Evolutionary conservation across 2,797 vertebrate genomes (phyloP).

Genomic region (Catharus ustulatus): DNA sequence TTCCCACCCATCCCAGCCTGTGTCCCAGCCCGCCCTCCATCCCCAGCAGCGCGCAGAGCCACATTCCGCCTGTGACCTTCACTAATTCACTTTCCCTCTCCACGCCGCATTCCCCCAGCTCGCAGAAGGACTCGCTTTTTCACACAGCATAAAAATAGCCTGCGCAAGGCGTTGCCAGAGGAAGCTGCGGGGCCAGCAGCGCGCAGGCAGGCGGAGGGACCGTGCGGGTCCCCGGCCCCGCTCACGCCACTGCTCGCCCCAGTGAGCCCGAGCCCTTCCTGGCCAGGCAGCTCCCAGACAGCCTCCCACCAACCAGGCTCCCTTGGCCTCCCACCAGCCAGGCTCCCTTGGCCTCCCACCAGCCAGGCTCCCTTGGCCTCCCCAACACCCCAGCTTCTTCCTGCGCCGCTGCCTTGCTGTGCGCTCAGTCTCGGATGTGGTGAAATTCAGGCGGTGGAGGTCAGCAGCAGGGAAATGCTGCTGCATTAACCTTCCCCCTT

Average conservation of each 20-base stretch:
- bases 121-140: conserved; percentile 35
- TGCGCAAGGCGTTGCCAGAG: conserved; percentile 37
- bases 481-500: neutral
- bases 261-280: no score
- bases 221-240: neutral
- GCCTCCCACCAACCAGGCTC: neutral
- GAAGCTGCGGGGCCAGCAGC: conserved; percentile 23
- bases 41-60: neutral
- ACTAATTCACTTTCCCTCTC: conserved; percentile 51
- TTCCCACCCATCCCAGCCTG: neutral
- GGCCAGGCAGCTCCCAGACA: neutral
- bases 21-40: accelerated
- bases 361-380: neutral
- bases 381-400: neutral
- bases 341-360: neutral
- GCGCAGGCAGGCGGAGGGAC: neutral
- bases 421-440: neutral
- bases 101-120: conserved; percentile 9
- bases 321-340: neutral
- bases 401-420: neutral
- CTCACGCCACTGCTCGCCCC: neutral
- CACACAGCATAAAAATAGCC: conserved; percentile 54
- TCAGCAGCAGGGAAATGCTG: neutral
- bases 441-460: neutral
- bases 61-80: conserved; percentile 49